These are phyloP conservation scores for Scolopax bukidnonensis DNA, from an alignment of 2,797 vertebrate genomes.

Conservation along the genomic window DNA sequence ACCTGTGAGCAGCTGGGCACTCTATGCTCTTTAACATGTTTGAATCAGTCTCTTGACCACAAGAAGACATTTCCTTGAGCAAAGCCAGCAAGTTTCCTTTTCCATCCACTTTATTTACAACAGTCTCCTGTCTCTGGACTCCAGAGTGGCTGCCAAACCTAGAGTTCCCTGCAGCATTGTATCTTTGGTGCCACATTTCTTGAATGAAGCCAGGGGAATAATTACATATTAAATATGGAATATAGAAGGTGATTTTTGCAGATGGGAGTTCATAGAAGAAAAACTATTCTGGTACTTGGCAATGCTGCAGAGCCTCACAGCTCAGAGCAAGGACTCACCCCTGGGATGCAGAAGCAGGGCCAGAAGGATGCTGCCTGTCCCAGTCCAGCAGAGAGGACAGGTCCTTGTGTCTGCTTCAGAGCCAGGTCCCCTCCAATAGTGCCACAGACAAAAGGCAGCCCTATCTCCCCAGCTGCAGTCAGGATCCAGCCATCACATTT, in stretches of 20 bases:
- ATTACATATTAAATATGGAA: background rate
- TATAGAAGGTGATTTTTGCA: background rate
- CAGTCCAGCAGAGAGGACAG: background rate
- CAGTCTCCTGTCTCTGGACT: background rate
- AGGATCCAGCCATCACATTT: accelerated
- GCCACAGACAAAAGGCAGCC: background rate
- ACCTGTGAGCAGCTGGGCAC: background rate
- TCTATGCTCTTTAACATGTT: background rate
- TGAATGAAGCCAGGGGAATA: background rate
- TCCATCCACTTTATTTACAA: background rate
- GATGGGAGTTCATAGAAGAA: background rate
- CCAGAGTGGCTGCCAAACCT: background rate
- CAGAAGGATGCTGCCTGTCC: background rate
- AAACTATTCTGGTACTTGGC: background rate
- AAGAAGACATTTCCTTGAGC: background rate
- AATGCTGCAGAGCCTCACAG: background rate
- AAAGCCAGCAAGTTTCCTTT: background rate
- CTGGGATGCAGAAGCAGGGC: background rate
- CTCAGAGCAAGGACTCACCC: background rate
- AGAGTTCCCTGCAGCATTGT: background rate
- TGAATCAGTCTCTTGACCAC: background rate
- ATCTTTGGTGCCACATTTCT: background rate
- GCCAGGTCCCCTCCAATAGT: accelerated
- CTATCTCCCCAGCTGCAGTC: background rate
- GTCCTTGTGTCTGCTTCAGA: accelerated